A percentile compares a stretch with the other conserved stretches of the same genome.
These are phyloP conservation scores for Agonum fuliginosum DNA, from an alignment of 2,888 invertebrate genomes.

Conservation along the genomic window DNA sequence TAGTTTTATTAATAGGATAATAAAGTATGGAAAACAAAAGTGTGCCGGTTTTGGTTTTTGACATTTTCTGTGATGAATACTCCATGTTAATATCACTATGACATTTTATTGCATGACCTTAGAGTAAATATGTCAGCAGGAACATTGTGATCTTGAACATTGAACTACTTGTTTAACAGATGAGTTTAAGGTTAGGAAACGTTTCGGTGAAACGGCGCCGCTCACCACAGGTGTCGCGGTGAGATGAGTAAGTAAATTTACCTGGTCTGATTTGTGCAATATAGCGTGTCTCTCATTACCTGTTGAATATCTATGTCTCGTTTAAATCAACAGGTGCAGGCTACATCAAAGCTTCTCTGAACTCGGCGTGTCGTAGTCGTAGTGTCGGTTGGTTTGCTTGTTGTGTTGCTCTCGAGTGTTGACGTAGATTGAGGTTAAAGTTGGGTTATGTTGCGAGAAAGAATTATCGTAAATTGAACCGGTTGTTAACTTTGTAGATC, in stretches of 20 bases:
- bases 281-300: slow-evolving; percentile 52
- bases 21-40: slow-evolving; percentile 20
- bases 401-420: neutral
- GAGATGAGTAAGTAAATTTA: slow-evolving; percentile 36
- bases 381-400: slow-evolving; percentile 13
- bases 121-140: slow-evolving; percentile 48
- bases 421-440: neutral
- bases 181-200: neutral
- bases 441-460: slow-evolving; percentile 35
- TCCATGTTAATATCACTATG: slow-evolving; percentile 54
- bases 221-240: neutral
- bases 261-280: slow-evolving; percentile 40
- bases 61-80: slow-evolving; percentile 50
- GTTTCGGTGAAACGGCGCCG: neutral
- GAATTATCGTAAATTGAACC: slow-evolving; percentile 53
- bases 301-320: slow-evolving; percentile 56
- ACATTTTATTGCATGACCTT: slow-evolving; percentile 54
- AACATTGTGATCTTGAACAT: slow-evolving; percentile 19
- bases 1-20: no score
- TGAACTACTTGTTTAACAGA: neutral
- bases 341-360: slow-evolving; percentile 45
- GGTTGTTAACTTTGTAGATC: slow-evolving; percentile 40
- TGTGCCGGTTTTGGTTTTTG: slow-evolving; percentile 39
- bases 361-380: no score
- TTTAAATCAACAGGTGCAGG: slow-evolving; percentile 56